Conservation (phyloP, 2,113 vertebrate genomes). For the Sturnus vulgaris region DNA sequence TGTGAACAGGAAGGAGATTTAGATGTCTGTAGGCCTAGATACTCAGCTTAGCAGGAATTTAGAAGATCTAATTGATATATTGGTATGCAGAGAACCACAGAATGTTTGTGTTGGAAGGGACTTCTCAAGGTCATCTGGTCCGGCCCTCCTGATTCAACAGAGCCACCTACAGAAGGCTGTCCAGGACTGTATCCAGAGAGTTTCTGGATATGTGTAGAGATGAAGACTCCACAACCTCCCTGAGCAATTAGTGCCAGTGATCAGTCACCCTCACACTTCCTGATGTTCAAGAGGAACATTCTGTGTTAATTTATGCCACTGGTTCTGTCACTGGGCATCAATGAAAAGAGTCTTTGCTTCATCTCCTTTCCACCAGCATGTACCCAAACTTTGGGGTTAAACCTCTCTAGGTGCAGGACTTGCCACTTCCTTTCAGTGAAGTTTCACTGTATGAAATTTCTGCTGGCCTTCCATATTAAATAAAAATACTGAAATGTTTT, state of each 20-base stretch:
- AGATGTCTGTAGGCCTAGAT: background rate
- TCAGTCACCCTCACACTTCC: background rate
- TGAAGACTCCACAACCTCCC: background rate
- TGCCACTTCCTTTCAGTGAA: background rate
- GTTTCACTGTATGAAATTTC: background rate
- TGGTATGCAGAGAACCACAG: background rate
- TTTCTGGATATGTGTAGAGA: background rate
- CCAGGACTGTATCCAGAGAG: background rate
- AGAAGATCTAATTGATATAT: background rate
- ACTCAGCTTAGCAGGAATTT: background rate
- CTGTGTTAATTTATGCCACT: background rate
- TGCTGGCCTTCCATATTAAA: background rate
- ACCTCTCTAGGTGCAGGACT: background rate
- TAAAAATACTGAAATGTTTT: background rate
- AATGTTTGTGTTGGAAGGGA: background rate
- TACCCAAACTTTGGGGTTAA: background rate
- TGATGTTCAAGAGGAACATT: background rate
- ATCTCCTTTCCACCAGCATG: background rate
- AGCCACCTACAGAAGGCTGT: background rate
- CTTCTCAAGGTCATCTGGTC: background rate
- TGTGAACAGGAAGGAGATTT: background rate
- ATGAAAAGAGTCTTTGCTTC: background rate
- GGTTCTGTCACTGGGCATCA: background rate
- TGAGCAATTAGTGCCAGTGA: background rate
- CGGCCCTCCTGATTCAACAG: background rate